phyloP scores from a whole-genome alignment of 2,797 vertebrate species.

The Neopelma chrysocephalum region DNA sequence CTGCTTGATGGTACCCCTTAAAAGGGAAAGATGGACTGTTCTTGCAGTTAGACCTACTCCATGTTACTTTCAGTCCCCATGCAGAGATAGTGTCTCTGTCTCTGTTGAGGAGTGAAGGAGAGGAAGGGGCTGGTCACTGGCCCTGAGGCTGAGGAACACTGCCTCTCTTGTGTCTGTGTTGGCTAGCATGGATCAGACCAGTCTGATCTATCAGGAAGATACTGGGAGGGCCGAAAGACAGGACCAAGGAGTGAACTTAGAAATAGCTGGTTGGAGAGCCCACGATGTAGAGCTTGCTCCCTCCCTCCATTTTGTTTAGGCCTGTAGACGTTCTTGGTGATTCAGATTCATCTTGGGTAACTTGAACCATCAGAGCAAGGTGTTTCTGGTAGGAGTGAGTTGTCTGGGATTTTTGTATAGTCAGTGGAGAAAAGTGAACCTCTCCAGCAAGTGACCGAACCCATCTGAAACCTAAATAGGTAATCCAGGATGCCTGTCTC shows the following conservation, averaged over 20 bases:
- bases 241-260: background rate
- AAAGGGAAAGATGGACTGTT: background rate
- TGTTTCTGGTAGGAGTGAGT: background rate
- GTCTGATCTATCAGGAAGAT: background rate
- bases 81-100: background rate
- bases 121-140: background rate
- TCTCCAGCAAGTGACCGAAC: background rate
- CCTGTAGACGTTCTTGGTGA: background rate
- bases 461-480: background rate
- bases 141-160: background rate
- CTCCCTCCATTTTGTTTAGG: background rate
- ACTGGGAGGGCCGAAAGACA: background rate
- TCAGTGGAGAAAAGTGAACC: background rate
- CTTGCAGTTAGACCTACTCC: background rate
- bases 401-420: background rate
- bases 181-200: background rate
- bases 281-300: rapidly evolving
- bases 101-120: background rate
- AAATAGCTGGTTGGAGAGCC: background rate
- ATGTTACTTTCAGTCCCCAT: background rate
- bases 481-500: background rate
- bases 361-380: background rate
- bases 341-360: background rate
- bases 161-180: background rate
- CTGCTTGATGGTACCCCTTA: background rate